These are phyloP conservation scores for Hirundichthys speculiger DNA, from an alignment of 2,113 vertebrate genomes.

Conservation along the genomic window DNA sequence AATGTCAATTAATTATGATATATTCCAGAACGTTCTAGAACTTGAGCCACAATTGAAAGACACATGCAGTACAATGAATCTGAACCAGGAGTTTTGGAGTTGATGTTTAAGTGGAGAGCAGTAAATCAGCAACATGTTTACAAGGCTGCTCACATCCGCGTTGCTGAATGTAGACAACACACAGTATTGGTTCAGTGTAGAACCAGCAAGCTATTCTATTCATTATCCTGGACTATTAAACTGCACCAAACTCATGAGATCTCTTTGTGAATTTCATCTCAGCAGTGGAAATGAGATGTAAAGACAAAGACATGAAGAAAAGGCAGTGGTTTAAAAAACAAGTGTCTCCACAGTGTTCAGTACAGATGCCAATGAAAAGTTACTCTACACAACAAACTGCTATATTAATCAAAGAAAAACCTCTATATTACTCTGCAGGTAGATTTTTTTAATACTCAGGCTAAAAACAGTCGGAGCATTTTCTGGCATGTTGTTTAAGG, in stretches of 20 bases:
- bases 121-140: not conserved
- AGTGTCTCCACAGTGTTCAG: no score
- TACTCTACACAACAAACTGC: no score
- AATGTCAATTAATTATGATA: not conserved
- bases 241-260: no score
- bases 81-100: not conserved
- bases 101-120: not conserved
- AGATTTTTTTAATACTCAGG: not conserved
- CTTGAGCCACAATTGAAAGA: not conserved
- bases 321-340: no score
- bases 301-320: no score
- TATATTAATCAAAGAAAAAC: no score
- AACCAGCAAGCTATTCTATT: constrained; percentile 3
- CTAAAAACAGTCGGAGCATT: not conserved
- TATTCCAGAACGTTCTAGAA: no score
- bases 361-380: no score
- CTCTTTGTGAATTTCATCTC: no score
- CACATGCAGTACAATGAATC: not conserved
- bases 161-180: constrained; percentile 4
- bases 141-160: not conserved
- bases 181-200: not conserved
- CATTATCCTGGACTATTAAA: not conserved
- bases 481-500: not conserved
- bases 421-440: not conserved
- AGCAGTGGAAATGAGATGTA: no score